phyloP scores from a whole-genome alignment of 2,113 vertebrate genomes.

The Campylomormyrus numenius region DNA sequence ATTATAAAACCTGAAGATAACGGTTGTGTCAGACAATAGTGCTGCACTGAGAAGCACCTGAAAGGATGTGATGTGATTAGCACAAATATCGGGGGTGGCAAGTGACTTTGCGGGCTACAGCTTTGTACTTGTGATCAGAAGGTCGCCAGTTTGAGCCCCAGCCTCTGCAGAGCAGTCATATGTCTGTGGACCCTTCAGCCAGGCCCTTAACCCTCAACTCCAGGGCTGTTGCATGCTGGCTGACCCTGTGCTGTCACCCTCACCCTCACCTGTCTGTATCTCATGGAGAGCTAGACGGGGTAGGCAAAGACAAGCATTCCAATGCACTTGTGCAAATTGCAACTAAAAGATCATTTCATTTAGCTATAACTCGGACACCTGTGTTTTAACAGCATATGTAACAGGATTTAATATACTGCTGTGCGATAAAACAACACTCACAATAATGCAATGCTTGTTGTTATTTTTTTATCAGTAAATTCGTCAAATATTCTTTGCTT shows the following conservation, averaged over 20 bases:
- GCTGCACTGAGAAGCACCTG: not conserved
- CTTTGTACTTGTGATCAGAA: not conserved
- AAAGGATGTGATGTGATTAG: not conserved
- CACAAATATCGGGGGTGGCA: not conserved
- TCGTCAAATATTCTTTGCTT: not conserved
- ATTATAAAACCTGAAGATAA: not conserved
- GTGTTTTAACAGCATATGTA: not conserved
- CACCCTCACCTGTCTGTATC: not conserved
- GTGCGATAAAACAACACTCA: not conserved
- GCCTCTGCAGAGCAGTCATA: not conserved
- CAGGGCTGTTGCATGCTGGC: not conserved
- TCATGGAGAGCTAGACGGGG: not conserved
- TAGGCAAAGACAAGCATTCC: not conserved
- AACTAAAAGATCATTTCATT: not conserved
- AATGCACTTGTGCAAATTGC: not conserved
- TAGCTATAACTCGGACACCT: not conserved
- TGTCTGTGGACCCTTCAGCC: not conserved
- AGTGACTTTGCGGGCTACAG: not conserved
- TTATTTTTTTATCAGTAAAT: not conserved
- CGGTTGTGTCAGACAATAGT: not conserved
- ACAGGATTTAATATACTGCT: not conserved
- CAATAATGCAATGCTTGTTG: not conserved
- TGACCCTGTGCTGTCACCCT: not conserved
- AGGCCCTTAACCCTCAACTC: not conserved
- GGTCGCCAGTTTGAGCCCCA: not conserved